phyloP scores from a whole-genome alignment of 1,140 invertebrate species.

The Achroia grisella region DNA sequence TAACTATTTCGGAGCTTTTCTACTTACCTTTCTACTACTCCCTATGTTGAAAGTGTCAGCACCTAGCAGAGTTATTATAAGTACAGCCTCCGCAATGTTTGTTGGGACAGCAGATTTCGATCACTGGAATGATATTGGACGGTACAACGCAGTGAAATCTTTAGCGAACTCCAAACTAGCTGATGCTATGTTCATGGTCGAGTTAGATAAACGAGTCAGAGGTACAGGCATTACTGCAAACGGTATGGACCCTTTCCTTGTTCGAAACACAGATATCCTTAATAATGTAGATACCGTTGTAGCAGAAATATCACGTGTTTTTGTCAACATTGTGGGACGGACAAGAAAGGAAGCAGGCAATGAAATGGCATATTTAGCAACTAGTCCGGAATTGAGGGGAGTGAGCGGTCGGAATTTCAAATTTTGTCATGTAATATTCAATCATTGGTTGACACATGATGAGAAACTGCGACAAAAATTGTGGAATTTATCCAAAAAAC shows the following conservation, averaged over 20 bases:
- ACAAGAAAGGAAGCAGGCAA: slow-evolving; percentile 46
- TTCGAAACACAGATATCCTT: slow-evolving; percentile 55
- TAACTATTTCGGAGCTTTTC: slow-evolving; percentile 82
- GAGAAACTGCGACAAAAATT: slow-evolving; percentile 26
- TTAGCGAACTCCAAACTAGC: slow-evolving; percentile 77
- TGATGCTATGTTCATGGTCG: slow-evolving; percentile 78
- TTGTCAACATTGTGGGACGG: slow-evolving; percentile 45
- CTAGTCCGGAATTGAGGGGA: slow-evolving; percentile 34
- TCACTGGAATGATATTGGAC: slow-evolving; percentile 70
- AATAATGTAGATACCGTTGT: slow-evolving; percentile 28
- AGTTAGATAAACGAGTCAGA: slow-evolving; percentile 75
- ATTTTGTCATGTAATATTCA: slow-evolving; percentile 47
- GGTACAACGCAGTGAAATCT: slow-evolving; percentile 73
- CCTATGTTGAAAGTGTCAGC: slow-evolving; percentile 74
- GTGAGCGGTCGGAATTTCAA: slow-evolving; percentile 59
- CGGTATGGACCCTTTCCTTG: slow-evolving; percentile 76
- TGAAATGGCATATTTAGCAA: slow-evolving; percentile 40
- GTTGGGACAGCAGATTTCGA: slow-evolving; percentile 77
- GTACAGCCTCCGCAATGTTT: slow-evolving; percentile 79
- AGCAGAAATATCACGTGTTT: slow-evolving; percentile 31
- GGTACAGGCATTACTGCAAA: slow-evolving; percentile 75
- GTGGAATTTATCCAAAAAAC: slow-evolving; percentile 44
- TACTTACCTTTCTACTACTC: slow-evolving; percentile 81
- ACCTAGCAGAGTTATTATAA: slow-evolving; percentile 79
- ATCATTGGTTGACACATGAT: slow-evolving; percentile 44